Percentiles rank a stretch among this genome's conserved stretches.
phyloP scores from a whole-genome alignment of 2,888 invertebrate species.

The Pterobdella sp. region DNA sequence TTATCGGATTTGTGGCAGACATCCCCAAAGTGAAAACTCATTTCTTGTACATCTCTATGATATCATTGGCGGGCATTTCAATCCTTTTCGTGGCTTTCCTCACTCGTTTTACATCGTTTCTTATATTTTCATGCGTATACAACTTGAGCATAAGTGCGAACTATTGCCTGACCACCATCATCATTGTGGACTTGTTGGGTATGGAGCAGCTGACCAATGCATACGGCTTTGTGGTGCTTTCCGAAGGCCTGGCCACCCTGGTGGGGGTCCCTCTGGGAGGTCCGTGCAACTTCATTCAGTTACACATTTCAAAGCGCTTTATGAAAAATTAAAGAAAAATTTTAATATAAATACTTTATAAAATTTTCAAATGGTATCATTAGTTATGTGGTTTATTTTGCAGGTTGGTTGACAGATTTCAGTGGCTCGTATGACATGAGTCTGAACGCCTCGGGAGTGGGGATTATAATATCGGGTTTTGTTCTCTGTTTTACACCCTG shows the following conservation, averaged over 20 bases:
- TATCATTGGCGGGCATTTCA: constrained; percentile 53
- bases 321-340: no score
- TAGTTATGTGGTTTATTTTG: neutral
- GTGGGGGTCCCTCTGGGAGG: constrained; percentile 83
- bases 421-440: constrained; percentile 34
- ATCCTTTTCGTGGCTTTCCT: constrained; percentile 44
- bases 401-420: constrained; percentile 34
- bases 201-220: constrained; percentile 82
- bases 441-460: constrained; percentile 34
- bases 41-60: constrained; percentile 71
- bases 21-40: constrained; percentile 70
- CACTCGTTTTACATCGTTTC: constrained; percentile 40
- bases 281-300: constrained; percentile 44
- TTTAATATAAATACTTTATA: no score
- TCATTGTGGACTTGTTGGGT: constrained; percentile 77
- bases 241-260: constrained; percentile 81
- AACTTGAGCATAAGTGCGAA: constrained; percentile 85
- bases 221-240: constrained; percentile 75
- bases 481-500: constrained; percentile 34
- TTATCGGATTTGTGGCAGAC: constrained; percentile 81
- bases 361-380: neutral
- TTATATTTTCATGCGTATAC: constrained; percentile 54
- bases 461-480: constrained; percentile 33
- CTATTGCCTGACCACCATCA: constrained; percentile 81
- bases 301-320: neutral